Base-by-base conservation (phyloP, 2,888 invertebrate genomes). In the Drosophila gaucha region DNA sequence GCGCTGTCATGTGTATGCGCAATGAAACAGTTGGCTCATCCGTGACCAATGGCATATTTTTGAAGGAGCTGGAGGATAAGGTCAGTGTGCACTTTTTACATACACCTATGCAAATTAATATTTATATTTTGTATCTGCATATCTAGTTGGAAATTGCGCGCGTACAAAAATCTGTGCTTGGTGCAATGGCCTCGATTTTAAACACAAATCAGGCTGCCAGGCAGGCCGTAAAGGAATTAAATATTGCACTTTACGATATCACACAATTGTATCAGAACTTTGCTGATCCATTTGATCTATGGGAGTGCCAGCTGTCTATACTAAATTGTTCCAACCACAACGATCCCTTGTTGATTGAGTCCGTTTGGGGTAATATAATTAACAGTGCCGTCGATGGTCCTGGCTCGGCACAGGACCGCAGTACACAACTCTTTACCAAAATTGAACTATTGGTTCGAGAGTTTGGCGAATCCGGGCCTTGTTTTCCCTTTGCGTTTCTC, bases 1-100 rank as follows among this genome's bases (percentile, higher is more conserved):
- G 98, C 78, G 98, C 99, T 33, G 96, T 98, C 68, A 96, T 99
- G 93, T 98, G 98, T 91, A 96, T 98, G 94, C 95, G 98, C 62
- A 97, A 98, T 82, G 96, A 96, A 80, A 94, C 94, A 80, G 94
- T 95, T 18, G 96, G 95, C 1, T 95, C 94, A 73, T 94, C 96
- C 9, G 94, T 94, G 41, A 94, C 93, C 85, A 93, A 94, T 88
- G 97, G 95, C 1, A 95, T 97, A 62, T 95, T 97, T 88, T 93
- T 98, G 58, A 95, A 97, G 77, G 97, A 98, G 87, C 92, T 98
- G 50, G 97, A 98, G 92, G 99, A 99, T 92, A 97, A 97, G 91
- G 95, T 92, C 49, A 24, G 57, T 36, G 3, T 18, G 9, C 24
- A 5, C 16, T n/a, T 9, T 46, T 26, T 10, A 41, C 10, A 10